phyloP scores from a whole-genome alignment of 2,113 vertebrate species.

The Heteronetta atricapilla region DNA sequence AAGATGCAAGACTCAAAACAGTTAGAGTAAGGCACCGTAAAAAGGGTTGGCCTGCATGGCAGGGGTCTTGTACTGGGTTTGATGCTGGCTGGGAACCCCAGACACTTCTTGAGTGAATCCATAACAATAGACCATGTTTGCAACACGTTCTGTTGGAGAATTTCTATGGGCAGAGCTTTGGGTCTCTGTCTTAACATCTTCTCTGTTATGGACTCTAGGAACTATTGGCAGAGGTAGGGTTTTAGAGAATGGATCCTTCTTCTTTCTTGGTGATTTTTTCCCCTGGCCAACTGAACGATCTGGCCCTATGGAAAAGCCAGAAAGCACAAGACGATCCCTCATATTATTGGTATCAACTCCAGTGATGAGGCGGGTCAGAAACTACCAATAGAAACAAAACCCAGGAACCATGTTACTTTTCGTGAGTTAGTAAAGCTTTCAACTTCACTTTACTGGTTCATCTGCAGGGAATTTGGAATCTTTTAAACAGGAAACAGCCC shows the following conservation, averaged over 20 bases:
- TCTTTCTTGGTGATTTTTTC: background rate
- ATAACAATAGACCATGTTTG: background rate
- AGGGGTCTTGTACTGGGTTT: background rate
- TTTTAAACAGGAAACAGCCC: background rate
- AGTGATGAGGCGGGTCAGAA: background rate
- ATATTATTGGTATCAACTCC: background rate
- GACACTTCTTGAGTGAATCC: background rate
- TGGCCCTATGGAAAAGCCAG: background rate
- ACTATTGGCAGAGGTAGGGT: background rate
- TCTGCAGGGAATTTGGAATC: background rate
- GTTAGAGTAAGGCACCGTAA: conserved; percentile 25
- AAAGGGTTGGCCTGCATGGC: background rate
- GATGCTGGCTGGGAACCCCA: background rate
- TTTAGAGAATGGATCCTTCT: background rate
- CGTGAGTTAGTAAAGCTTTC: background rate
- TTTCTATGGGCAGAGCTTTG: background rate
- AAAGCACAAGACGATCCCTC: background rate
- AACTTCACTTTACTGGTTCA: background rate
- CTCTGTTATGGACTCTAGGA: fast-evolving
- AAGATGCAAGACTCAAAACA: conserved; percentile 32
- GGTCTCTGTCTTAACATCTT: background rate
- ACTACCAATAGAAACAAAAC: background rate
- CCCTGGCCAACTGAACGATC: background rate
- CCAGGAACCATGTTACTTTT: background rate
- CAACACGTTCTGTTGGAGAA: background rate